Evolutionary conservation across 2,797 vertebrate genomes (phyloP).

Genomic region (Diglossa cyanea): DNA sequence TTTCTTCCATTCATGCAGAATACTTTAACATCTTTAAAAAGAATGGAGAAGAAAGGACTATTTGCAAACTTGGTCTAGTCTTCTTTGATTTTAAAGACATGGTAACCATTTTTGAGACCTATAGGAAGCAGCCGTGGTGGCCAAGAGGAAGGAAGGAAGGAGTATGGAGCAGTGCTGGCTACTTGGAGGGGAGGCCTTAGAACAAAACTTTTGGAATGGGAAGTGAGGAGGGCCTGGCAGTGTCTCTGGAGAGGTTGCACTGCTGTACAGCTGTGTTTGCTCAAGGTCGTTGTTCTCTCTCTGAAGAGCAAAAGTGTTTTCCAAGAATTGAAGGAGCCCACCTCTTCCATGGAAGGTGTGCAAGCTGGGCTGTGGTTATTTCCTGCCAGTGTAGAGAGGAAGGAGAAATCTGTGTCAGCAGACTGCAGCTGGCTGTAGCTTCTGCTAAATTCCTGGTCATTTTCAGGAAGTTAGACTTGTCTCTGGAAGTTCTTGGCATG

Average conservation of each 20-base stretch:
- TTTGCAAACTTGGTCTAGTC: neutral
- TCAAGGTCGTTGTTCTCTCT: neutral
- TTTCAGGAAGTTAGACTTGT: constrained; percentile 4
- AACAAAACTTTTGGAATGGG: neutral
- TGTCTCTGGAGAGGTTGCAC: neutral
- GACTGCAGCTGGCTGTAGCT: neutral
- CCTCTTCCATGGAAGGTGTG: neutral
- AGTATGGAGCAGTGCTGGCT: neutral
- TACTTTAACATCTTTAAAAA: neutral
- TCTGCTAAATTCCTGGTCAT: neutral
- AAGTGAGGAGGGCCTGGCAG: neutral
- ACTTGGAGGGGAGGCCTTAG: neutral
- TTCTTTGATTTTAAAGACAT: neutral
- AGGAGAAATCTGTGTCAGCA: neutral
- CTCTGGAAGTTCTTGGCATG: constrained; percentile 27
- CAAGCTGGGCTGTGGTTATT: neutral
- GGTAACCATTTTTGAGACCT: neutral
- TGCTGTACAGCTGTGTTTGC: neutral
- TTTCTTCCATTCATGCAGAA: neutral
- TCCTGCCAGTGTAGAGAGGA: neutral
- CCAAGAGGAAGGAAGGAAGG: neutral
- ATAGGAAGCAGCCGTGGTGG: neutral
- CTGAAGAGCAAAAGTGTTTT: constrained; percentile 25
- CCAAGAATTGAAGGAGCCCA: neutral
- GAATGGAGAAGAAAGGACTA: neutral